Conservation (phyloP, 2,797 vertebrate species). For the Rhinogobio ventralis region DNA sequence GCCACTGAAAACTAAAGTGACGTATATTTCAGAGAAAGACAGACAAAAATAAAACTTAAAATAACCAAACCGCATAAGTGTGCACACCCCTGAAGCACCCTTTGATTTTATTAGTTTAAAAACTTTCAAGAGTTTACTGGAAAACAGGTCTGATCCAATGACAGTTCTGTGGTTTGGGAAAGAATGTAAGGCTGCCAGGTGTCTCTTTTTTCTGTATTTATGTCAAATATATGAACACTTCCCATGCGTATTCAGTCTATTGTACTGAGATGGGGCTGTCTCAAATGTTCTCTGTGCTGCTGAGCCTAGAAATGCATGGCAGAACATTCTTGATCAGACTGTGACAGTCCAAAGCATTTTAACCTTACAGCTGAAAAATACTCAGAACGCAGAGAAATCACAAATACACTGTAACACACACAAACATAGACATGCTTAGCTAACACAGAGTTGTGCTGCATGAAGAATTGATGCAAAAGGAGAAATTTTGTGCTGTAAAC, state of each 20-base stretch:
- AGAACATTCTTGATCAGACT: conserved; percentile 5
- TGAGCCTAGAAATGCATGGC: neutral
- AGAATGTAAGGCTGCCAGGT: conserved; percentile 55
- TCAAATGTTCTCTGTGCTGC: conserved; percentile 10
- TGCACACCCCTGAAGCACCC: neutral
- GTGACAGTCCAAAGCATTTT: conserved; percentile 2
- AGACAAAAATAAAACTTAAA: too few species aligned
- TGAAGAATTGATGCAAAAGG: neutral
- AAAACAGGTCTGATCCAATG: conserved; percentile 36
- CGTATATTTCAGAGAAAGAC: neutral
- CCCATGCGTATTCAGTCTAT: conserved; percentile 57
- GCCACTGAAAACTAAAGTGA: neutral
- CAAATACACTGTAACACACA: neutral
- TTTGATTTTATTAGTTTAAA: neutral
- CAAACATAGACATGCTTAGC: neutral
- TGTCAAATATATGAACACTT: conserved; percentile 64
- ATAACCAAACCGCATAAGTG: too few species aligned
- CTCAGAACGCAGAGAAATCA: conserved; percentile 23
- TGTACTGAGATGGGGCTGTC: conserved; percentile 56
- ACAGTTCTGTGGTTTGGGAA: conserved; percentile 57
- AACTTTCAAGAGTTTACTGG: neutral
- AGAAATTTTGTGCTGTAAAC: neutral
- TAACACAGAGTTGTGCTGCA: neutral
- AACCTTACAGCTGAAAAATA: neutral
- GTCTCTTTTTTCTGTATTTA: conserved; percentile 59